Conservation (phyloP, 1,140 invertebrate genomes). For the Meloidogyne exigua region DNA sequence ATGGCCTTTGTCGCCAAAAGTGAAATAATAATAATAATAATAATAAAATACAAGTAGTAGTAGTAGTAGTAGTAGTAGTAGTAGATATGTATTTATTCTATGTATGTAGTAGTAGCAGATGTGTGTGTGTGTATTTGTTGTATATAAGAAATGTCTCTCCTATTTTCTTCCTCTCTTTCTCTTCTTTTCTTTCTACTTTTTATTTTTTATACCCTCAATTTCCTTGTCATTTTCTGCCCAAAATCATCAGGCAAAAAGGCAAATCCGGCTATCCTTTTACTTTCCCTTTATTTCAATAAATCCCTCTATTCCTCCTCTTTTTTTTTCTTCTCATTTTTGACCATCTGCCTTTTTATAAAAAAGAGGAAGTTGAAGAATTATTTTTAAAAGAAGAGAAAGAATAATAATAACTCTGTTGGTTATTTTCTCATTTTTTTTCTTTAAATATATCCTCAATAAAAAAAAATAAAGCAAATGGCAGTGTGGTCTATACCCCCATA, state of each 20-base stretch:
- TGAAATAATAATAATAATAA: too few relatives aligned
- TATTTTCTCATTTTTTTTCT: not conserved
- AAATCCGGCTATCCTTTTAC: not conserved
- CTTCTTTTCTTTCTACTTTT: not conserved
- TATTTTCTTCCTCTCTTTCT: too few relatives aligned
- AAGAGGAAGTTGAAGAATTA: constrained; percentile 1
- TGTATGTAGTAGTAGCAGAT: too few relatives aligned
- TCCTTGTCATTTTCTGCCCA: not conserved
- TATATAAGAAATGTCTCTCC: too few relatives aligned
- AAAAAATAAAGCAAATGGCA: not conserved
- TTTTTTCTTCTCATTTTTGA: not conserved
- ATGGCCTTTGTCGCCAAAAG: too few relatives aligned
- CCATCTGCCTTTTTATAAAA: constrained; percentile 2
- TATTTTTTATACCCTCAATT: not conserved
- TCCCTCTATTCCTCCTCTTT: not conserved
- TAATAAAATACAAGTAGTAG: too few relatives aligned
- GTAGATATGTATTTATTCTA: too few relatives aligned
- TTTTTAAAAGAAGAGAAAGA: not conserved
- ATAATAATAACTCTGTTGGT: not conserved
- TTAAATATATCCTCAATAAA: not conserved
- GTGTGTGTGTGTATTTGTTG: too few relatives aligned
- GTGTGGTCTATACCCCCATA: not conserved
- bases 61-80: too few relatives aligned
- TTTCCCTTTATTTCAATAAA: not conserved
- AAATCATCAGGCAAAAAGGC: not conserved